Evolutionary conservation across 2,797 vertebrate species (phyloP).

Genomic region (Protosalanx chinensis): DNA sequence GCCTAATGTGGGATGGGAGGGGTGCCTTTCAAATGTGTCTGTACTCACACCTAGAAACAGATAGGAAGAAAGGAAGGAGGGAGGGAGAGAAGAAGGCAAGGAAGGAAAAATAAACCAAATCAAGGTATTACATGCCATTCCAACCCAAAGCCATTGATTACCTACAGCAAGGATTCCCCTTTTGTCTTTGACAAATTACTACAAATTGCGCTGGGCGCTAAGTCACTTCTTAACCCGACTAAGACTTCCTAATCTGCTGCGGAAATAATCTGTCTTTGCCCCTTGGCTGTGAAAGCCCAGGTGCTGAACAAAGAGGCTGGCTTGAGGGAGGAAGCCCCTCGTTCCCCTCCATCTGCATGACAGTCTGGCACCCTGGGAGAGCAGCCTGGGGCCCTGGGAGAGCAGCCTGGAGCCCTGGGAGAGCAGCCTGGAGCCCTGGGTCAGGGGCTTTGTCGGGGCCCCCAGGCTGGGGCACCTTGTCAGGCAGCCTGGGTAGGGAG

Average conservation of each 20-base stretch:
- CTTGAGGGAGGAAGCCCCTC: constrained; percentile 37
- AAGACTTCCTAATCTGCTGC: constrained; percentile 69
- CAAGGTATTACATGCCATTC: constrained; percentile 55
- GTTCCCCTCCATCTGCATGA: constrained; percentile 52
- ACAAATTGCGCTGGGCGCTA: constrained; percentile 71
- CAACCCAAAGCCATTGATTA: constrained; percentile 46
- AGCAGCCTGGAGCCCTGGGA: too few relatives aligned
- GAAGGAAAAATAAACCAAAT: not conserved
- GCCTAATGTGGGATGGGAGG: not conserved
- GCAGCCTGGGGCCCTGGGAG: not conserved
- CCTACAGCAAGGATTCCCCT: constrained; percentile 17
- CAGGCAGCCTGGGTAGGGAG: constrained; percentile 6
- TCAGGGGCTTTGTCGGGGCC: too few relatives aligned
- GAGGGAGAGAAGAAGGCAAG: constrained; percentile 7
- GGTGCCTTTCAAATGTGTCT: constrained; percentile 4
- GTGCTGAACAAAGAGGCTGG: constrained; percentile 52
- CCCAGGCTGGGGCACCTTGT: constrained; percentile 26
- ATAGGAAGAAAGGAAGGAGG: not conserved
- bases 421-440: constrained; percentile 30
- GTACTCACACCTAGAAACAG: constrained; percentile 16
- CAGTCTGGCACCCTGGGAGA: constrained; percentile 43
- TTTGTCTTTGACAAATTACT: constrained; percentile 67
- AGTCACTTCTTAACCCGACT: constrained; percentile 65
- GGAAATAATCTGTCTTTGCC: constrained; percentile 63
- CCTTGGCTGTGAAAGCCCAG: constrained; percentile 23